A percentile compares a stretch with the other conserved stretches of the same genome.
Evolutionary conservation across 2,888 invertebrate species (phyloP).

Genomic region (Coleophora flavipennella): DNA sequence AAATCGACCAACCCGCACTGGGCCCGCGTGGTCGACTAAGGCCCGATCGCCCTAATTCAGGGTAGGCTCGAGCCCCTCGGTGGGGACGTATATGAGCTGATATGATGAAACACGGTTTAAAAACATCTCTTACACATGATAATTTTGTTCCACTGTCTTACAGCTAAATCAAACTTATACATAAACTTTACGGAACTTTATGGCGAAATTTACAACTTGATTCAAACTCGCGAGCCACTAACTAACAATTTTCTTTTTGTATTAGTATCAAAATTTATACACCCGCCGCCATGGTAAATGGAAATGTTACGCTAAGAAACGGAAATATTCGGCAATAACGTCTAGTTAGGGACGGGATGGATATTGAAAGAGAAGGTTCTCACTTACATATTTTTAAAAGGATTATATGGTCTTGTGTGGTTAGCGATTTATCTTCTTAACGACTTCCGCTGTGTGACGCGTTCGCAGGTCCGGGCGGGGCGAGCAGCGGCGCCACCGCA

Average conservation of each 20-base stretch:
- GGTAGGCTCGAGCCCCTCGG: too few species aligned
- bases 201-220: background rate
- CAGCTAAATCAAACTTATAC: constrained; percentile 22
- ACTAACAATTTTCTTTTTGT: constrained; percentile 2
- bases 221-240: background rate
- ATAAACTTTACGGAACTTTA: constrained; percentile 22
- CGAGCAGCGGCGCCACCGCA: constrained; percentile 1
- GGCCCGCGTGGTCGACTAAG: too few species aligned
- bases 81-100: too few species aligned
- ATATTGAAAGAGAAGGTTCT: constrained; percentile 26
- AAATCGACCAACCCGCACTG: too few species aligned
- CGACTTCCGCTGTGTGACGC: constrained; percentile 53
- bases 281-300: too few species aligned
- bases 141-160: constrained; percentile 28
- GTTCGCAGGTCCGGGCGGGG: constrained; percentile 20
- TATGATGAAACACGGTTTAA: too few species aligned
- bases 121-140: constrained; percentile 26
- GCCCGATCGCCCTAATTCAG: too few species aligned
- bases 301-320: constrained; percentile 10
- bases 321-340: constrained; percentile 16
- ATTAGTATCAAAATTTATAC: background rate
- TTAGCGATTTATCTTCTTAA: constrained; percentile 61
- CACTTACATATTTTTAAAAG: constrained; percentile 45
- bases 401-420: constrained; percentile 49
- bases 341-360: constrained; percentile 24